phyloP scores from a whole-genome alignment of 2,113 vertebrate genomes.

The Himantopus leucocephalus region DNA sequence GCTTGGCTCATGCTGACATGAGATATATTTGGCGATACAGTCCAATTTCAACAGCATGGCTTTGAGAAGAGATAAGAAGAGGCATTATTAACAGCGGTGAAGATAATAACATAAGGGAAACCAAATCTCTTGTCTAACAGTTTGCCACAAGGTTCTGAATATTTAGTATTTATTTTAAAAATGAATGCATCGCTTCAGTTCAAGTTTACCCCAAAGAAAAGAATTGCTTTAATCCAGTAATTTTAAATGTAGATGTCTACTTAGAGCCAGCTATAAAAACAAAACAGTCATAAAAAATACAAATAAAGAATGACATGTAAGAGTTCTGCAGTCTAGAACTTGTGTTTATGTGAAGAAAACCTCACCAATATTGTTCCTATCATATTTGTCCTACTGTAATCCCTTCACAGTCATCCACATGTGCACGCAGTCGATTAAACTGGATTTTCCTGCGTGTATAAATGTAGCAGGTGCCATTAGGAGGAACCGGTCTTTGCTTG shows the following conservation, averaged over 20 bases:
- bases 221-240: not conserved
- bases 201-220: not conserved
- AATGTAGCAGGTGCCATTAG: not conserved
- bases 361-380: not conserved
- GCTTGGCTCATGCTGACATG: not conserved
- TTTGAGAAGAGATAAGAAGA: not conserved
- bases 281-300: not conserved
- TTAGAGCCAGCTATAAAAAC: not conserved
- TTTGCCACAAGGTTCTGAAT: not conserved
- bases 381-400: not conserved
- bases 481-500: not conserved
- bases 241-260: not conserved
- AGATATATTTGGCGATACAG: not conserved
- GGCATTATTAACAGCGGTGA: not conserved
- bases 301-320: not conserved
- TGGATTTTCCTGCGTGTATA: not conserved
- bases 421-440: not conserved
- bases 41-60: not conserved
- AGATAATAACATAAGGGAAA: not conserved
- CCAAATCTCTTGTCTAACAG: not conserved
- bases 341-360: not conserved
- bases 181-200: not conserved
- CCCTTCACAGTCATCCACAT: not conserved
- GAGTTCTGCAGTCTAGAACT: not conserved
- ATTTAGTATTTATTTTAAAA: not conserved